A percentile compares a stretch with the other conserved stretches of the same genome.
Conservation (phyloP, 2,113 vertebrate species). For the Oryzias celebensis region DNA sequence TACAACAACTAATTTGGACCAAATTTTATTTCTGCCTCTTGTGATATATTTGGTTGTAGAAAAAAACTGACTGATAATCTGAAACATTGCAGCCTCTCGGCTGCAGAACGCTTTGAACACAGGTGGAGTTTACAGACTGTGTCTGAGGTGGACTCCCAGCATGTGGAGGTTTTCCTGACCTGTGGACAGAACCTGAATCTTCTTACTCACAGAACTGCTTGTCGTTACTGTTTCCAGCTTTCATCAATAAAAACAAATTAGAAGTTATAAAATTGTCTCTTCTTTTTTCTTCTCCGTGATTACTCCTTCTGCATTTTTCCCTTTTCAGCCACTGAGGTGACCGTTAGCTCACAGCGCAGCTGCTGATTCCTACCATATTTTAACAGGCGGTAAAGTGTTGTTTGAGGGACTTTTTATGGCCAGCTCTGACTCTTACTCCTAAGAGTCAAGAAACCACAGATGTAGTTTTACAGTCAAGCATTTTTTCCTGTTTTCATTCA, state of each 20-base stretch:
- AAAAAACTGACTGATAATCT: constrained; percentile 29
- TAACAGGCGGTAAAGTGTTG: constrained; percentile 57
- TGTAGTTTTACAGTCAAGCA: constrained; percentile 9
- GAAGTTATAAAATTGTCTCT: constrained; percentile 32
- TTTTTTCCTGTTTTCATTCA: background rate
- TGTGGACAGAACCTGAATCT: constrained; percentile 20
- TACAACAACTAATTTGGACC: constrained; percentile 38
- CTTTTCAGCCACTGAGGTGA: constrained; percentile 40
- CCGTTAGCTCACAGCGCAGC: constrained; percentile 36
- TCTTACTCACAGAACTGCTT: constrained; percentile 45
- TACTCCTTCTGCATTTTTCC: constrained; percentile 24
- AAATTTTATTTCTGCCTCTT: constrained; percentile 22
- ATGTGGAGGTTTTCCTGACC: background rate
- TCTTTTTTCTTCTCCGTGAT: constrained; percentile 20
- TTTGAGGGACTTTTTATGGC: constrained; percentile 50
- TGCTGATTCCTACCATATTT: constrained; percentile 59
- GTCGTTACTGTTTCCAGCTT: constrained; percentile 49
- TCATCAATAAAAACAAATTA: constrained; percentile 54
- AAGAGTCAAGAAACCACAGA: constrained; percentile 12
- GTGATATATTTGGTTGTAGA: constrained; percentile 4
- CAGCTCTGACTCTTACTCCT: constrained; percentile 47
- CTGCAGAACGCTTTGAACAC: constrained; percentile 8
- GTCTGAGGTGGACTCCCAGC: background rate
- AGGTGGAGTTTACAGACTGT: background rate
- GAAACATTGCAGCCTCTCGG: constrained; percentile 16